A percentile compares a stretch with the other conserved stretches of the same genome.
These are phyloP conservation scores for Megathymus violae DNA, from an alignment of 1,140 invertebrate species.

Conservation along the genomic window DNA sequence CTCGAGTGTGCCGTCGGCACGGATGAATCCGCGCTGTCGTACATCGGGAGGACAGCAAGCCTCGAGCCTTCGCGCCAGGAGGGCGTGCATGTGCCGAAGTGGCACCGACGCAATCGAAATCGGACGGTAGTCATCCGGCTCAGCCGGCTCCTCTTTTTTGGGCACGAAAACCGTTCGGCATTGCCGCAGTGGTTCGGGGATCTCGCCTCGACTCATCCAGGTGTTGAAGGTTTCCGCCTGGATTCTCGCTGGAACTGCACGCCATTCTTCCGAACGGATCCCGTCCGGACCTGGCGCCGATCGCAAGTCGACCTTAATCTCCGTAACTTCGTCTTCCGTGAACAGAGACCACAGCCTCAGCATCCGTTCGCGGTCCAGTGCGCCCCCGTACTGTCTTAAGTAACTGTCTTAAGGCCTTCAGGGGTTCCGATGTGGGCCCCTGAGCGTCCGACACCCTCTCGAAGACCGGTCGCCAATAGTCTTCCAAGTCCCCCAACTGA, in stretches of 20 bases:
- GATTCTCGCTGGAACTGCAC: constrained; percentile 20
- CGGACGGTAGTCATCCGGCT: too few species aligned
- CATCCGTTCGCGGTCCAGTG: neutral
- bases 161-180: constrained; percentile 48
- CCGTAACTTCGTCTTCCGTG: constrained; percentile 41
- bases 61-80: too few species aligned
- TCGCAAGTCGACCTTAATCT: constrained; percentile 8
- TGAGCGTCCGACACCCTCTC: constrained; percentile 41
- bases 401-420: constrained; percentile 21
- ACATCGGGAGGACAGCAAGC: too few species aligned
- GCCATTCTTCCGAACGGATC: constrained; percentile 45
- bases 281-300: constrained; percentile 46
- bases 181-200: constrained; percentile 39
- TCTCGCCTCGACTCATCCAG: constrained; percentile 39
- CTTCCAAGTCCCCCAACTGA: constrained; percentile 43
- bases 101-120: too few species aligned
- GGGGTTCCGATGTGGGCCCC: constrained; percentile 38
- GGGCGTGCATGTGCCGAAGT: too few species aligned
- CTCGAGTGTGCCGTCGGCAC: too few species aligned
- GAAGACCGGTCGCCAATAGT: constrained; percentile 50
- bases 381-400: constrained; percentile 29
- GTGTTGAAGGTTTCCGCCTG: constrained; percentile 47
- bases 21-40: too few species aligned
- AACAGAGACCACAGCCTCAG: constrained; percentile 41
- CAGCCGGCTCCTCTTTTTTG: constrained; percentile 44